These are phyloP conservation scores for Coluber constrictor DNA, from an alignment of 2,797 vertebrate species.

Conservation along the genomic window DNA sequence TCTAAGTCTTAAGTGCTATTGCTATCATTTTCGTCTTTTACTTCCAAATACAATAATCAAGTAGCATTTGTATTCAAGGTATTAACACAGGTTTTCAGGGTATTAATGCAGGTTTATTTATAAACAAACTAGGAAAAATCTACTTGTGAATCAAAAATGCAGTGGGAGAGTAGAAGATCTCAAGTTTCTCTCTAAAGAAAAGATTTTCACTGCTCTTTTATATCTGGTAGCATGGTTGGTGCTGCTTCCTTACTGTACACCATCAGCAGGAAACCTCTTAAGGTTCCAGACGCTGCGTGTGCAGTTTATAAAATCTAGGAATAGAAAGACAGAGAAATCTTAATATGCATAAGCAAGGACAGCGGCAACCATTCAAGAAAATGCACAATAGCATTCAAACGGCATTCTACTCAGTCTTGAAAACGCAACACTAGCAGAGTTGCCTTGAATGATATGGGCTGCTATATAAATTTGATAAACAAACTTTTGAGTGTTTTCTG, in stretches of 20 bases:
- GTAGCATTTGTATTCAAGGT: neutral
- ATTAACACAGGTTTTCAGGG: neutral
- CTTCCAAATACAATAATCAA: neutral
- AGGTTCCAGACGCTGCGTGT: neutral
- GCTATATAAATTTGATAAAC: neutral
- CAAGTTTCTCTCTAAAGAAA: neutral
- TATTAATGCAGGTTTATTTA: neutral
- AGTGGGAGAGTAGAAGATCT: neutral
- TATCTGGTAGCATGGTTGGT: neutral
- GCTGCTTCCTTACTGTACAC: neutral
- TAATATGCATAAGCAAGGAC: neutral
- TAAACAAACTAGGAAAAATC: neutral
- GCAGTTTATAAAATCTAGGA: neutral
- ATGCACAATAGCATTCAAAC: neutral
- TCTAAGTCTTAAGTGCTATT: neutral
- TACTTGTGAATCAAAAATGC: neutral
- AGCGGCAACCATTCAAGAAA: neutral
- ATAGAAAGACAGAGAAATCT: neutral
- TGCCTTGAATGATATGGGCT: neutral
- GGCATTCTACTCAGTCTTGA: neutral
- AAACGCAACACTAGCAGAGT: neutral
- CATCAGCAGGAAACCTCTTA: neutral
- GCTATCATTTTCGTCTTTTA: neutral
- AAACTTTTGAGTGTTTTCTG: neutral
- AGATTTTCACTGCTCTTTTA: neutral